These are phyloP conservation scores for Holacanthus passer DNA, from an alignment of 2,113 vertebrate genomes.

Conservation along the genomic window DNA sequence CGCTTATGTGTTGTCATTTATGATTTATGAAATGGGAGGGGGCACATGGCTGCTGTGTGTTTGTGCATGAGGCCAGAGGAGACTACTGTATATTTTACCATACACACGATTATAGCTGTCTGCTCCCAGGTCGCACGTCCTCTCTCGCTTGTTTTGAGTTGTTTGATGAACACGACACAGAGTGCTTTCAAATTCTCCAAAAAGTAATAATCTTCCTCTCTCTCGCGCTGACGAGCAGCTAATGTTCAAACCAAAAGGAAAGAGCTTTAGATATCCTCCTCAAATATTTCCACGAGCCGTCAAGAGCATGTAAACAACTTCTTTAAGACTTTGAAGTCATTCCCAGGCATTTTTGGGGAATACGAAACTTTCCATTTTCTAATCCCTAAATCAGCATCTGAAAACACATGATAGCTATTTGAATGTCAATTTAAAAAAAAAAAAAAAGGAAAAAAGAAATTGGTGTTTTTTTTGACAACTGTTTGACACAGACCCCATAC, in stretches of 20 bases:
- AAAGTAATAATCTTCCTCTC: slow-evolving; percentile 13
- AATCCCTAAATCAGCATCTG: slow-evolving; percentile 7
- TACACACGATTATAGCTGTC: slow-evolving; percentile 43
- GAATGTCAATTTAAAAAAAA: slow-evolving; percentile 24
- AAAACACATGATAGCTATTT: slow-evolving; percentile 45
- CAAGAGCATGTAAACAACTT: slow-evolving; percentile 40
- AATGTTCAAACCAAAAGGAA: slow-evolving; percentile 8
- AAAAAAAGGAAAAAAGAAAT: too few species aligned
- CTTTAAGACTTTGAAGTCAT: slow-evolving; percentile 35
- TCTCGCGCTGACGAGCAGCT: not conserved
- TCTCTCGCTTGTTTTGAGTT: slow-evolving; percentile 2
- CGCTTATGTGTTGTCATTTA: slow-evolving; percentile 32
- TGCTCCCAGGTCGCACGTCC: not conserved
- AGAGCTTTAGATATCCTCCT: not conserved
- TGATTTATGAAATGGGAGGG: slow-evolving; percentile 65
- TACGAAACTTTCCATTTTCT: slow-evolving; percentile 46
- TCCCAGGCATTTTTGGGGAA: slow-evolving; percentile 18
- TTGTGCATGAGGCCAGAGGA: slow-evolving; percentile 47
- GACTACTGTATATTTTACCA: slow-evolving; percentile 57
- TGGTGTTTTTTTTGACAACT: slow-evolving; percentile 16
- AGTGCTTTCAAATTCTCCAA: not conserved
- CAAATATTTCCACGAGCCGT: slow-evolving; percentile 44
- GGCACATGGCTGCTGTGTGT: slow-evolving; percentile 37
- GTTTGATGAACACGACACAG: not conserved
- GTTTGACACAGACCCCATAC: slow-evolving; percentile 18